phyloP scores from a whole-genome alignment of 2,113 vertebrate genomes.

The Nansenia antarctica region DNA sequence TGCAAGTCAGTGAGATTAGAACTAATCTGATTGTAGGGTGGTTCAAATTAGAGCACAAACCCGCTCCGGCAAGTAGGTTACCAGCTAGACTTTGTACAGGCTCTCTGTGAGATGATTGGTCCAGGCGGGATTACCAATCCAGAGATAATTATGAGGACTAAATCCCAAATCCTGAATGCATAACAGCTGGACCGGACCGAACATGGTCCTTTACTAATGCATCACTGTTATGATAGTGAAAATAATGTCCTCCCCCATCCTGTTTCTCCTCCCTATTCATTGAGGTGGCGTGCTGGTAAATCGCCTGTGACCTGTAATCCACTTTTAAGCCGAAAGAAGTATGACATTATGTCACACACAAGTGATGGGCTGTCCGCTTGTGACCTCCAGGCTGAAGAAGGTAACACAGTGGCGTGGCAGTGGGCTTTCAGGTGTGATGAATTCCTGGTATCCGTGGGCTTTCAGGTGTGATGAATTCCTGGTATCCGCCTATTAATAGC shows the following conservation, averaged over 20 bases:
- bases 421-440: too few relatives aligned
- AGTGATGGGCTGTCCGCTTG: neutral
- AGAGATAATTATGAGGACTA: constrained; percentile 82
- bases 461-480: neutral
- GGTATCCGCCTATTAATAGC: neutral
- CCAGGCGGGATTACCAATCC: constrained; percentile 78
- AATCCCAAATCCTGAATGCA: constrained; percentile 77
- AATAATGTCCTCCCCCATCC: constrained; percentile 13
- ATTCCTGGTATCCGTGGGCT: neutral
- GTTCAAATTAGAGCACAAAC: constrained; percentile 79
- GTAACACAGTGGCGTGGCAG: too few relatives aligned
- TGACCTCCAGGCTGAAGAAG: neutral
- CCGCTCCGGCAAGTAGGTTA: constrained; percentile 79
- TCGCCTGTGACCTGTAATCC: constrained; percentile 29
- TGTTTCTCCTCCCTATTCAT: constrained; percentile 21
- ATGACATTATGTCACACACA: constrained; percentile 10
- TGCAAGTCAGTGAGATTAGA: constrained; percentile 81
- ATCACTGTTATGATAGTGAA: constrained; percentile 45
- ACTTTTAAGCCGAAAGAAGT: constrained; percentile 22
- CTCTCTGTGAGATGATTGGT: constrained; percentile 82
- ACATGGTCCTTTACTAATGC: constrained; percentile 60
- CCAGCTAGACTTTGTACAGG: constrained; percentile 75
- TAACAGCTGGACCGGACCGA: constrained; percentile 77
- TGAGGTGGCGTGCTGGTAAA: constrained; percentile 14
- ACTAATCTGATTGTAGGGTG: constrained; percentile 84